Conservation (phyloP, 2,113 vertebrate genomes). For the Engraulis encrasicolus region DNA sequence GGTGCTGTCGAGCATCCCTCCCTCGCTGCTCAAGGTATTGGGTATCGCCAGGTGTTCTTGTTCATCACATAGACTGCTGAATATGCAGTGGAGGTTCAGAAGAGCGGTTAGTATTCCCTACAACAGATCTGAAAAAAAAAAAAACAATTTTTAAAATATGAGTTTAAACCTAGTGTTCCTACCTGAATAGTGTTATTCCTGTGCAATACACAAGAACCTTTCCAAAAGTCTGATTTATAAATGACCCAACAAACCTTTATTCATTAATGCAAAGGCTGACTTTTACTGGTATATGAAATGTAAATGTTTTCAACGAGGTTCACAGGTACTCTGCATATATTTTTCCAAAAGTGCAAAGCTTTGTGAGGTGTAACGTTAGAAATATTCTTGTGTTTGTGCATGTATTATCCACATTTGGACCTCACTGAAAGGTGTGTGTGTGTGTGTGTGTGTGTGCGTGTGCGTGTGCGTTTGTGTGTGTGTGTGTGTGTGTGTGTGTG, state of each 20-base stretch:
- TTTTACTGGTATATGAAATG: no score
- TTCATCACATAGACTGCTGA: background rate
- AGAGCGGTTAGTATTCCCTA: background rate
- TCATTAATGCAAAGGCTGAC: no score
- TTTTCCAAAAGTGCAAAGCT: background rate
- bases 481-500: no score
- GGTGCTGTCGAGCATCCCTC: background rate
- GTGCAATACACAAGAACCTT: no score
- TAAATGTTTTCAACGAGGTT: background rate
- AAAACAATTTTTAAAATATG: background rate
- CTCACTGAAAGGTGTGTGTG: background rate
- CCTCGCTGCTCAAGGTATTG: background rate
- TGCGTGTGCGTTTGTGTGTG: no score
- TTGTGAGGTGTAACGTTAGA: background rate
- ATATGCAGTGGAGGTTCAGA: background rate
- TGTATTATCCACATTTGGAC: no score
- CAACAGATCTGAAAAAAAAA: background rate
- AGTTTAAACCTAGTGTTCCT: background rate
- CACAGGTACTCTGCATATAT: conserved; percentile 13
- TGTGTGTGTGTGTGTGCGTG: no score
- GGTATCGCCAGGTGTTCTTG: background rate
- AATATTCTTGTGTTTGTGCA: background rate
- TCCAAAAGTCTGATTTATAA: no score
- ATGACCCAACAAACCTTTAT: no score
- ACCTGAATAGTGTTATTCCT: no score